Evolutionary conservation across 2,888 invertebrate species (phyloP), one percentile per base, ranked within the genome.

Genomic region (Xestia xanthographa): DNA sequence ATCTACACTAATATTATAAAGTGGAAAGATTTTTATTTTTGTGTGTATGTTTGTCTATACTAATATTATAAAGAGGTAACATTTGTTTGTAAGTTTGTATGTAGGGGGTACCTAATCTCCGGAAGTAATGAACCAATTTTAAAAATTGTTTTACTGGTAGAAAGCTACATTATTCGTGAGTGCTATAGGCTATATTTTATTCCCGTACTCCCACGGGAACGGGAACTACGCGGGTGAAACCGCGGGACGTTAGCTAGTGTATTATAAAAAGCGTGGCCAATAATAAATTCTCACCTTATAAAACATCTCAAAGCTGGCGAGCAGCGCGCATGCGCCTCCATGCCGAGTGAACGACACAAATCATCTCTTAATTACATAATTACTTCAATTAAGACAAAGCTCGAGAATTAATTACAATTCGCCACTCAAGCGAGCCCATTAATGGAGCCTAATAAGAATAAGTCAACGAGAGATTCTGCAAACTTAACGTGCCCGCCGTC

Each of bases 311-410:
- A 76, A 72, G 66, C 50, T 34, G 45, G 20, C 34, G 14, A 43
- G 50, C 34, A 58, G 5, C 29, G 72, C 83, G 83, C 79, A 50
- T 83, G 77, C 83, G 75, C 70, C 63, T 72, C 67, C 38, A 69
- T 60, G n/a, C 50, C 67, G 79, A 72, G 34, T 68, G 72, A 79
- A 77, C 78, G 85, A 78, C 78, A 77, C 85, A 89, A 92, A 91
- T 90, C 89, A 83, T 86, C 86, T 82, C 88, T 86, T 92, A 92
- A 92, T 92, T 90, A 89, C 88, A 87, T 91, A 92, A 92, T 92
- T 91, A 88, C 86, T 83, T 80, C 77, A 87, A 83, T 90, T 90
- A 89, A 87, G 85, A 87, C 86, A 86, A 86, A 88, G 81, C 86
- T 86, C 82, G 58, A 79, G 86, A 86, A 87, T 89, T 90, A 90